phyloP scores from a whole-genome alignment of 53 echinoderm and acorn worm species.

The Paracentrotus lividus region DNA sequence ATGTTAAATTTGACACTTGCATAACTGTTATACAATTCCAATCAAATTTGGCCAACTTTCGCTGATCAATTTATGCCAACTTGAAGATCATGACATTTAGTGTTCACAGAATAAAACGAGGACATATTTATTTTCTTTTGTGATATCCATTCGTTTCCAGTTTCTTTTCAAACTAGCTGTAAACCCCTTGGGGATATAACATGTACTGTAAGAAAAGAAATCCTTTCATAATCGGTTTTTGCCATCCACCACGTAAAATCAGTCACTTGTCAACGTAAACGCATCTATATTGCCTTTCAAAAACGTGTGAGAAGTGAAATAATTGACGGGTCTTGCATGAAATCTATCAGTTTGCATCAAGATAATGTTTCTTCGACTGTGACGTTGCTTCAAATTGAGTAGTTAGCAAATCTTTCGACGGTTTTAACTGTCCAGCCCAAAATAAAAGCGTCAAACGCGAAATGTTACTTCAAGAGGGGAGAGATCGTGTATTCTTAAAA shows the following conservation, averaged over 20 bases:
- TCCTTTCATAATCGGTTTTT: neutral
- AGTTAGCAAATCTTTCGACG: neutral
- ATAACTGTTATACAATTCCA: too few relatives aligned
- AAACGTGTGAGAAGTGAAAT: neutral
- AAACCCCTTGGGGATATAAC: neutral
- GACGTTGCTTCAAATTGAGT: neutral
- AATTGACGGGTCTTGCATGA: neutral
- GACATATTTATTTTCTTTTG: too few relatives aligned
- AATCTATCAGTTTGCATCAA: neutral
- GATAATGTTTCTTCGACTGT: neutral
- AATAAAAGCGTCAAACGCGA: neutral
- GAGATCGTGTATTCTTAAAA: neutral
- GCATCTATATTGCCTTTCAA: conserved; percentile 6
- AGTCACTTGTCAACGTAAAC: neutral
- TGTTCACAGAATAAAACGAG: too few relatives aligned
- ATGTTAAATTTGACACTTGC: too few relatives aligned
- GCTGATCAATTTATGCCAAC: too few relatives aligned
- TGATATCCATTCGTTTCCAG: too few relatives aligned
- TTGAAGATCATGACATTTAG: too few relatives aligned
- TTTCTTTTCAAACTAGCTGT: neutral
- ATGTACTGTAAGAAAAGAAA: neutral
- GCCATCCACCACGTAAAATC: neutral
- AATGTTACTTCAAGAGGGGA: neutral
- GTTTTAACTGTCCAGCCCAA: neutral
- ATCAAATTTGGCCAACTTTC: too few relatives aligned